phyloP scores from a whole-genome alignment of 2,797 vertebrate genomes.

The Pipistrellus nathusii region DNA sequence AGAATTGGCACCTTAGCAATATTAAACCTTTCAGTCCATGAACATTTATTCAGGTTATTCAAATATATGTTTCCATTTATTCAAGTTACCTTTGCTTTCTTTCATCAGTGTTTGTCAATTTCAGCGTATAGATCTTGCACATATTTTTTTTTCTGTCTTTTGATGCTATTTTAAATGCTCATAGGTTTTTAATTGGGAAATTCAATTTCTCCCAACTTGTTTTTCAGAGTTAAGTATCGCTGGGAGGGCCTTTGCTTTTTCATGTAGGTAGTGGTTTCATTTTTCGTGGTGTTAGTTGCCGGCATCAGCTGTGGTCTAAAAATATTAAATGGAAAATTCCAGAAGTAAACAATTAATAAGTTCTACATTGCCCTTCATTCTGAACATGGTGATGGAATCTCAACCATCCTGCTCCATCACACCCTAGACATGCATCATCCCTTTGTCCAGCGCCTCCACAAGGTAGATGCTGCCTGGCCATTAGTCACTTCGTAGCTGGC shows the following conservation, averaged over 20 bases:
- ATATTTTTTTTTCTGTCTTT: not conserved
- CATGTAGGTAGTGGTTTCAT: not conserved
- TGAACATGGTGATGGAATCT: not conserved
- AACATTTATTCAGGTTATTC: not conserved
- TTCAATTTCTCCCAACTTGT: not conserved
- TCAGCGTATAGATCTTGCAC: not conserved
- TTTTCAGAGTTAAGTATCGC: not conserved
- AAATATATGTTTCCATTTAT: not conserved
- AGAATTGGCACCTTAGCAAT: not conserved
- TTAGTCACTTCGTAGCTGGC: not conserved
- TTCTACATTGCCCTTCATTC: not conserved
- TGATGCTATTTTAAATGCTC: not conserved
- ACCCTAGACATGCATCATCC: not conserved
- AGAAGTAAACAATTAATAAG: not conserved
- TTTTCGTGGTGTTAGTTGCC: not conserved
- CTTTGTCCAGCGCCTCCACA: not conserved
- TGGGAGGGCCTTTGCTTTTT: not conserved
- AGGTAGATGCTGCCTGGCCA: not conserved
- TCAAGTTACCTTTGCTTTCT: not conserved
- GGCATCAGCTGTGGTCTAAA: not conserved
- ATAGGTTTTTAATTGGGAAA: constrained; percentile 25
- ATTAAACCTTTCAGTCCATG: not conserved
- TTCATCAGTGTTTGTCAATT: not conserved
- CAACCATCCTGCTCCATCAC: not conserved
- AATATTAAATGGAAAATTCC: not conserved